A percentile compares a stretch with the other conserved stretches of the same genome.
Evolutionary conservation across 2,888 invertebrate species (phyloP).

Genomic region (Hypsopygia costalis): DNA sequence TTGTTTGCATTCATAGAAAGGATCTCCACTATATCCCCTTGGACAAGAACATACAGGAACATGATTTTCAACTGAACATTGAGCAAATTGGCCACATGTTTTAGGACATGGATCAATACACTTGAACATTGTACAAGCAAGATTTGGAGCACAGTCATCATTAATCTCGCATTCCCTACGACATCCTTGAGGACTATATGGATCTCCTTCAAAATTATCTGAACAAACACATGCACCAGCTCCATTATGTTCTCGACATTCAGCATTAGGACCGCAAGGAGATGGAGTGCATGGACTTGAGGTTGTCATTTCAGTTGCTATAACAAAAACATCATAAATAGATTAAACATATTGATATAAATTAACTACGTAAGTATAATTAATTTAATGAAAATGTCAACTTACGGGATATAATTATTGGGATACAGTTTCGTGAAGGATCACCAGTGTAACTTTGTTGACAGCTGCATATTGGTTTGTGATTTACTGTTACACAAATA

Average conservation of each 20-base stretch:
- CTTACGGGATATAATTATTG: slow-evolving; percentile 72
- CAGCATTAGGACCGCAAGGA: slow-evolving; percentile 92
- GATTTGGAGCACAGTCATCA: slow-evolving; percentile 85
- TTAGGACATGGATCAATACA: slow-evolving; percentile 92
- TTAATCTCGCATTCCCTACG: slow-evolving; percentile 89
- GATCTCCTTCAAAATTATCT: slow-evolving; percentile 89
- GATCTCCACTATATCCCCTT: slow-evolving; percentile 88
- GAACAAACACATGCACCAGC: slow-evolving; percentile 93
- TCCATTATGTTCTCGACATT: slow-evolving; percentile 89
- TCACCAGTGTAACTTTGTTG: slow-evolving; percentile 91
- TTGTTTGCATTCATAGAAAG: slow-evolving; percentile 87
- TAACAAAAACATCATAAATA: slow-evolving; percentile 24
- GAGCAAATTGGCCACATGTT: slow-evolving; percentile 89
- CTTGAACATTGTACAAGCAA: slow-evolving; percentile 90
- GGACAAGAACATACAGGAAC: slow-evolving; percentile 89
- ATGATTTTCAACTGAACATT: slow-evolving; percentile 89
- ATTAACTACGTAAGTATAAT: neutral
- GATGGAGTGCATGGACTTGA: slow-evolving; percentile 90
- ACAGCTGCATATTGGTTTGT: slow-evolving; percentile 90
- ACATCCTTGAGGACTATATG: slow-evolving; percentile 87
- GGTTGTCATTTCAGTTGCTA: slow-evolving; percentile 82
- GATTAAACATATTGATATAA: neutral
- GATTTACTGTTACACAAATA: slow-evolving; percentile 91
- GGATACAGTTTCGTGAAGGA: slow-evolving; percentile 84
- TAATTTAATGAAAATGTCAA: slow-evolving; percentile 16